These are phyloP conservation scores for Machimus atricapillus DNA, from an alignment of 2,888 invertebrate genomes.

Conservation along the genomic window DNA sequence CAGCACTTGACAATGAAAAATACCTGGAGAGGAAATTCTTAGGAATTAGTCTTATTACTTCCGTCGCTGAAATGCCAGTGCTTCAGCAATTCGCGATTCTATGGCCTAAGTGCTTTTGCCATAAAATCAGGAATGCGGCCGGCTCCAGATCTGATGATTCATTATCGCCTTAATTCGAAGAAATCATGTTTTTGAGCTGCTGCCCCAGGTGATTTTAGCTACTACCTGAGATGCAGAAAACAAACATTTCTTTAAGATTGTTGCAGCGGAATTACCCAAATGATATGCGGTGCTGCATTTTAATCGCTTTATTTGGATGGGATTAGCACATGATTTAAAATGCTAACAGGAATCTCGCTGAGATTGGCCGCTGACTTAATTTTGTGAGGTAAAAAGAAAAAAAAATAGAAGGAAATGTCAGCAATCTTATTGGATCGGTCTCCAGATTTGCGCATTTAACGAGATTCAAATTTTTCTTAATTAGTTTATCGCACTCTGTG, in stretches of 20 bases:
- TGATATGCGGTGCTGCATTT: conserved; percentile 21
- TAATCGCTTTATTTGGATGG: not conserved
- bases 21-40: conserved; percentile 14
- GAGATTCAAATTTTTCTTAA: not conserved
- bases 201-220: not conserved
- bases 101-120: not conserved
- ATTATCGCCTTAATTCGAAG: not conserved
- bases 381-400: not conserved
- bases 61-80: not conserved
- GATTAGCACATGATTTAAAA: not conserved
- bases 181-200: not conserved
- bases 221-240: not conserved
- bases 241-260: not conserved
- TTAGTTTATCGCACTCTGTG: not conserved
- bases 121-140: not conserved
- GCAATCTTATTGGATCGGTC: not conserved
- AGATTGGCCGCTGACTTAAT: not conserved
- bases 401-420: not conserved
- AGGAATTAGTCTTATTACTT: conserved; percentile 22
- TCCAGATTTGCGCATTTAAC: not conserved
- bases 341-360: not conserved
- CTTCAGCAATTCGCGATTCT: not conserved
- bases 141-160: not conserved
- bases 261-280: not conserved
- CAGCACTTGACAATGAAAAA: conserved; percentile 30